Conservation (phyloP, 1,140 invertebrate genomes). For the Cryptotermes secundus region DNA sequence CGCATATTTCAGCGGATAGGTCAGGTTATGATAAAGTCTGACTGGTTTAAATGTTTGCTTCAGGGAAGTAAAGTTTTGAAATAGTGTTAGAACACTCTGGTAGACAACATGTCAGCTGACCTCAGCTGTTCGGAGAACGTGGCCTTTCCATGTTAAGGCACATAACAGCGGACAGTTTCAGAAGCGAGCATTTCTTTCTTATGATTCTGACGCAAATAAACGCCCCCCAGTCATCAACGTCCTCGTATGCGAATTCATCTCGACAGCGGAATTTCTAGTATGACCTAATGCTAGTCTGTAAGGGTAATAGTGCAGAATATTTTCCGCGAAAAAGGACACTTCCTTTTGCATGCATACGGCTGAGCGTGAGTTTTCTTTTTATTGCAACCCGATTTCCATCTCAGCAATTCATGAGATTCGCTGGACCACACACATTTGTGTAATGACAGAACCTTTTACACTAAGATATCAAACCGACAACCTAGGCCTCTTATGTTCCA, state of each 20-base stretch:
- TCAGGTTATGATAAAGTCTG: no score
- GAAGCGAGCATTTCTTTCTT: constrained; percentile 6
- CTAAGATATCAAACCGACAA: no score
- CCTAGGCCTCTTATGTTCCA: no score
- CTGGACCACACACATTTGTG: background rate
- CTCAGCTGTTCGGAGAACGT: background rate
- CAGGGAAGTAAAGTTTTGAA: no score
- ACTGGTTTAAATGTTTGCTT: no score
- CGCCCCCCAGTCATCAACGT: background rate
- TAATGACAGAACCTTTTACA: background rate
- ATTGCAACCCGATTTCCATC: background rate
- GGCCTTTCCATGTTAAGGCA: background rate
- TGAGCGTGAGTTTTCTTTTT: background rate
- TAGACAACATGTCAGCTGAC: background rate
- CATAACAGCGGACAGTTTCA: background rate
- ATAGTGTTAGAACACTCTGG: background rate
- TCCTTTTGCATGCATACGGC: background rate
- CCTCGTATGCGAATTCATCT: background rate
- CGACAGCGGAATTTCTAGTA: background rate
- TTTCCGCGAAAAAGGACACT: background rate
- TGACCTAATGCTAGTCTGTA: background rate
- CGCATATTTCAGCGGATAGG: no score
- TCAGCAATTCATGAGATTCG: background rate
- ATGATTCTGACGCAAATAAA: constrained; percentile 12
- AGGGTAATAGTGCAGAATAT: background rate